Evolutionary conservation across 2,797 vertebrate species (phyloP).

Genomic region (Etheostoma nigrum): DNA sequence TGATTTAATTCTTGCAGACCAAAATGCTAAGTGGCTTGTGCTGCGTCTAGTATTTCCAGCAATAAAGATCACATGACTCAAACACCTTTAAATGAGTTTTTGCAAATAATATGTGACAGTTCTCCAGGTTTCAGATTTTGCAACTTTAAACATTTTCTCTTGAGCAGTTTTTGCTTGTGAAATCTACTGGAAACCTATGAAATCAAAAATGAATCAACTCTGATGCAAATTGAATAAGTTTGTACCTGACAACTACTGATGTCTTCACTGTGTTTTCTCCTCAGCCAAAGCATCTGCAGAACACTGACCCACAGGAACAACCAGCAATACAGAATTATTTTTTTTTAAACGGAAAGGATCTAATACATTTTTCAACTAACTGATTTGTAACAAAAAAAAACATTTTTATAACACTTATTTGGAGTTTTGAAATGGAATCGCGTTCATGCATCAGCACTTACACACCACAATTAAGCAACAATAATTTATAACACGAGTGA

Average conservation of each 20-base stretch:
- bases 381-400: constrained; percentile 23
- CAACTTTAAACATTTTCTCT: neutral
- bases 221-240: neutral
- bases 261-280: constrained; percentile 12
- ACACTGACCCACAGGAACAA: constrained; percentile 63
- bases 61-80: neutral
- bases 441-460: constrained; percentile 83
- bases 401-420: constrained; percentile 42
- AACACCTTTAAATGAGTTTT: no score
- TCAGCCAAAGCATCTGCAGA: constrained; percentile 89
- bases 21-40: neutral
- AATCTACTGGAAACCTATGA: neutral
- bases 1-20: neutral
- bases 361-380: constrained; percentile 2
- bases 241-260: neutral
- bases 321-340: neutral
- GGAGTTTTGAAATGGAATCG: constrained; percentile 48
- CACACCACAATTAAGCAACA: constrained; percentile 47
- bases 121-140: neutral
- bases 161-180: neutral
- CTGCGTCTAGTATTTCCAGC: neutral
- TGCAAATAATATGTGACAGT: neutral
- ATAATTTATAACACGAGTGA: constrained; percentile 77
- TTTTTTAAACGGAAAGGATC: neutral
- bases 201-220: neutral